Conservation (phyloP, 2,888 invertebrate genomes). For the Brachyptera putata region DNA sequence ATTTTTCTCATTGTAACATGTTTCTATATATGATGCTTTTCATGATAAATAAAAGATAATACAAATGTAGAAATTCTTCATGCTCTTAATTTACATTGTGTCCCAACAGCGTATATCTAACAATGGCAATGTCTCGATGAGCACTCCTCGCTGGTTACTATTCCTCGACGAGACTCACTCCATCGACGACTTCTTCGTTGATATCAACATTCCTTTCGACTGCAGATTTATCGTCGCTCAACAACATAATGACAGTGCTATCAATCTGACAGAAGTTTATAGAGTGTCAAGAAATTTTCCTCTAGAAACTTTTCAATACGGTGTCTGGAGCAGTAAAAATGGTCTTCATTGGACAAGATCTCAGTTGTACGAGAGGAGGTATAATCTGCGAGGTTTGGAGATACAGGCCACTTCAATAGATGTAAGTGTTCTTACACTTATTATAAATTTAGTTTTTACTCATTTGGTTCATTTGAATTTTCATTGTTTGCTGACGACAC, state of each 20-base stretch:
- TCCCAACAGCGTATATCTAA: no score
- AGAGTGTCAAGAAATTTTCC: constrained; percentile 29
- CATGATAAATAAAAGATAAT: no score
- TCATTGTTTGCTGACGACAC: no score
- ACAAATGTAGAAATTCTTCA: no score
- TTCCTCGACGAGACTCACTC: constrained; percentile 34
- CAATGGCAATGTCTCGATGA: constrained; percentile 7
- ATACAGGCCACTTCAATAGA: constrained; percentile 36
- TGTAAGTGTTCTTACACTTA: constrained; percentile 34
- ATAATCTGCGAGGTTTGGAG: constrained; percentile 34
- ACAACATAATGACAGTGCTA: constrained; percentile 25
- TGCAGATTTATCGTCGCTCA: constrained; percentile 39
- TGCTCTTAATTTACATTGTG: no score
- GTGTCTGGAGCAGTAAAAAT: constrained; percentile 34
- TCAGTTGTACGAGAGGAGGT: constrained; percentile 36
- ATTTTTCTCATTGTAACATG: no score
- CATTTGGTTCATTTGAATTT: no score
- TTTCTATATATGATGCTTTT: no score
- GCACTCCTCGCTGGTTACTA: constrained; percentile 37
- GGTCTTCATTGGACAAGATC: constrained; percentile 12
- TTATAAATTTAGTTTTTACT: no score
- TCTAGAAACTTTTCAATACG: constrained; percentile 34
- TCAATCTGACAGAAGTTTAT: constrained; percentile 39
- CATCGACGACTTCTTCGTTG: constrained; percentile 30
- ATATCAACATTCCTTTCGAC: constrained; percentile 36